These are phyloP conservation scores for Melitaea athalia DNA, from an alignment of 2,888 invertebrate species.

Conservation along the genomic window DNA sequence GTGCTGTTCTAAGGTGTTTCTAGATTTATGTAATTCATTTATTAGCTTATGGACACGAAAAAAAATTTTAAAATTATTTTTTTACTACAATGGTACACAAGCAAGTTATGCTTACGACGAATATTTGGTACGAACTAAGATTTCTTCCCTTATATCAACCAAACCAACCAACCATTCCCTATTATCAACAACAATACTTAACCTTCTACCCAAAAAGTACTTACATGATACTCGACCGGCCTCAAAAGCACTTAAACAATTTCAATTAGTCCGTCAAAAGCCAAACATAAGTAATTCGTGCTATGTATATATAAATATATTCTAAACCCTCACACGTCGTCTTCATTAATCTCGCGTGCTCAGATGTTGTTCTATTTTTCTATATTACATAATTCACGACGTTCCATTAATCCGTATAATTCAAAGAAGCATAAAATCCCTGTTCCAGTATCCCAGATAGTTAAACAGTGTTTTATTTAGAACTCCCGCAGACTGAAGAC, in stretches of 20 bases:
- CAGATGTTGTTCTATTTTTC: constrained; percentile 27
- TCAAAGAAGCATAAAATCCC: constrained; percentile 50
- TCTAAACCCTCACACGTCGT: constrained; percentile 5
- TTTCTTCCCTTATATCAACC: too few relatives aligned
- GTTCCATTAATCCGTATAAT: constrained; percentile 41
- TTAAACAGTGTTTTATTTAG: constrained; percentile 35
- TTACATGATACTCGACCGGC: not conserved
- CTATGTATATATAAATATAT: not conserved
- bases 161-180: too few relatives aligned
- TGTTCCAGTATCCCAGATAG: constrained; percentile 54
- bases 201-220: not conserved
- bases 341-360: not conserved
- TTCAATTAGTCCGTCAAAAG: not conserved
- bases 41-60: too few relatives aligned
- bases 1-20: too few relatives aligned
- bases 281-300: not conserved
- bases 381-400: constrained; percentile 30
- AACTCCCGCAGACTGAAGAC: not conserved
- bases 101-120: too few relatives aligned
- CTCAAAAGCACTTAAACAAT: not conserved
- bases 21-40: too few relatives aligned
- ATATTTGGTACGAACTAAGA: too few relatives aligned
- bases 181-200: too few relatives aligned
- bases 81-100: too few relatives aligned
- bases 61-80: too few relatives aligned